Conservation (phyloP, 2,888 invertebrate genomes). For the Frankliniella intonsa region DNA sequence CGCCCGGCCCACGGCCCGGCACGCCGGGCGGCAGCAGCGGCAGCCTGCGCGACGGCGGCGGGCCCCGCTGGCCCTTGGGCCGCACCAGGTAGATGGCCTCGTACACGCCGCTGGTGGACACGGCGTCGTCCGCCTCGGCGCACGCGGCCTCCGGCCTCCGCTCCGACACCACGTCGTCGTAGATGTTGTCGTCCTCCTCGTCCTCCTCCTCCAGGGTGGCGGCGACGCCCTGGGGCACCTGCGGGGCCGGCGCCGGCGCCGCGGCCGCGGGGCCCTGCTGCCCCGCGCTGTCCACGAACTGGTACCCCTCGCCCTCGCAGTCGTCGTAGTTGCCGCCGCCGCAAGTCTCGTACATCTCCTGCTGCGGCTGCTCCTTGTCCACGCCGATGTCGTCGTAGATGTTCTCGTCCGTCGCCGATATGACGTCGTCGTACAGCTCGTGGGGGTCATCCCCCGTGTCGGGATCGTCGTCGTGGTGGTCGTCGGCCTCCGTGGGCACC, state of each 20-base stretch:
- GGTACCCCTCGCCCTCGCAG: constrained; percentile 18
- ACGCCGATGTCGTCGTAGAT: constrained; percentile 24
- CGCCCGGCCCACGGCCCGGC: neutral
- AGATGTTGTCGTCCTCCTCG: constrained; percentile 38
- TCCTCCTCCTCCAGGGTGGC: constrained; percentile 34
- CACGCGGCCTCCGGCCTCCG: neutral
- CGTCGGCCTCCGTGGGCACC: neutral
- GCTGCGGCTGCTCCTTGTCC: neutral
- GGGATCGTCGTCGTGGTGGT: neutral
- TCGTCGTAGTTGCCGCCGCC: constrained; percentile 23
- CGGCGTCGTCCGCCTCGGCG: neutral
- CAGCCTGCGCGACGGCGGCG: neutral
- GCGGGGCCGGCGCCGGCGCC: neutral
- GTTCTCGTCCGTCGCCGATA: neutral
- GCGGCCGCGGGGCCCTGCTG: neutral
- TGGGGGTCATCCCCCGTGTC: neutral
- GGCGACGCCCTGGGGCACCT: neutral
- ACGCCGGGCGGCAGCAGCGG: constrained; percentile 10
- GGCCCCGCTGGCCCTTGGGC: neutral
- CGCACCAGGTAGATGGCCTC: constrained; percentile 21
- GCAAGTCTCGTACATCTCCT: constrained; percentile 21
- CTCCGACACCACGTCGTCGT: constrained; percentile 39
- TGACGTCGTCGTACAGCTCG: constrained; percentile 16
- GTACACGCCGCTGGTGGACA: constrained; percentile 19
- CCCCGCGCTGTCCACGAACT: constrained; percentile 5